Evolutionary conservation across 1,140 invertebrate genomes (phyloP).

Genomic region (Lordiphosa stackelbergi): DNA sequence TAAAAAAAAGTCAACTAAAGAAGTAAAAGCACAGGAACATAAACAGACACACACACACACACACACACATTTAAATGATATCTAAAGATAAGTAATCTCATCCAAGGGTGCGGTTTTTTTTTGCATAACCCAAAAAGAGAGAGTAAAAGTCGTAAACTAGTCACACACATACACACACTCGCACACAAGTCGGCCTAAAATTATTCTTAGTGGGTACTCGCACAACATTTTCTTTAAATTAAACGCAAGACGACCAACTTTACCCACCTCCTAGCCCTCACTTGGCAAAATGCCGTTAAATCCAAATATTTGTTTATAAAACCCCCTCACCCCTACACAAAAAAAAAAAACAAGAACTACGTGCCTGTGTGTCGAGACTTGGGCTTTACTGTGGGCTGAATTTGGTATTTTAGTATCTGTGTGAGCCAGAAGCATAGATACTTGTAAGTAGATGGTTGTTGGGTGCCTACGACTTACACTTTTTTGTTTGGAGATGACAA

Average conservation of each 20-base stretch:
- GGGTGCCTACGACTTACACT: too few species aligned
- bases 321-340: conserved; percentile 4
- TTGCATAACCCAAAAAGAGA: conserved; percentile 15
- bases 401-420: conserved; percentile 21
- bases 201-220: conserved; percentile 14
- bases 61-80: conserved; percentile 64
- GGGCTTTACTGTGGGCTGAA: conserved; percentile 34
- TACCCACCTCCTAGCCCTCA: conserved; percentile 14
- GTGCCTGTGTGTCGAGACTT: conserved; percentile 47
- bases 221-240: too few species aligned
- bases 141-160: conserved; percentile 42
- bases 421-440: conserved; percentile 5
- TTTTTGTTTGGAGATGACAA: too few species aligned
- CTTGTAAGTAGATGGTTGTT: conserved; percentile 20
- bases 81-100: conserved; percentile 70
- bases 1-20: conserved; percentile 27
- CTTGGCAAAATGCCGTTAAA: conserved; percentile 46
- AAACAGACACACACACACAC: conserved; percentile 17
- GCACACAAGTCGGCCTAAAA: conserved; percentile 33
- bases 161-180: conserved; percentile 20
- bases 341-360: conserved; percentile 26
- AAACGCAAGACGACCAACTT: too few species aligned
- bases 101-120: conserved; percentile 59
- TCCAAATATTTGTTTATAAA: conserved; percentile 71
- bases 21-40: conserved; percentile 30